phyloP scores from a whole-genome alignment of 2,888 invertebrate genomes.

The Fragum fragum region DNA sequence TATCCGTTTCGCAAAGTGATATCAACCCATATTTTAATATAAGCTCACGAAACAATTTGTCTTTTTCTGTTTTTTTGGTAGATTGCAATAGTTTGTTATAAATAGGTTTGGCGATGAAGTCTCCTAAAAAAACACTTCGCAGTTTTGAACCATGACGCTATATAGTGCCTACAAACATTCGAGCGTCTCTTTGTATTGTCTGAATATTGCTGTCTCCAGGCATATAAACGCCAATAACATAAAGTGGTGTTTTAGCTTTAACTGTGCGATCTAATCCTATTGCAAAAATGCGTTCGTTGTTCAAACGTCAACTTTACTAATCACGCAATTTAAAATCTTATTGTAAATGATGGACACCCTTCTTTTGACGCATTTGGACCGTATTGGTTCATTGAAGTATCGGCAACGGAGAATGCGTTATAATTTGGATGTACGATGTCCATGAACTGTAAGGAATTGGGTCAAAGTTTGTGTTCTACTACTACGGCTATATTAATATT shows the following conservation, averaged over 20 bases:
- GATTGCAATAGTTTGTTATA: not conserved
- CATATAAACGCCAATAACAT: conserved; percentile 8
- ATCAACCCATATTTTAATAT: not conserved
- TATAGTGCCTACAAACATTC: not conserved
- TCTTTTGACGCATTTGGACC: conserved; percentile 18
- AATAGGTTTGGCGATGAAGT: conserved; percentile 10
- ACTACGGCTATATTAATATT: conserved; percentile 12
- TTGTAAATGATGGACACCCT: not conserved
- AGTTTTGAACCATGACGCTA: not conserved
- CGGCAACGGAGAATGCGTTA: not conserved
- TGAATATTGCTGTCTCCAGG: conserved; percentile 4
- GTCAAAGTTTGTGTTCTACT: conserved; percentile 6
- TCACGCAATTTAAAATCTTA: not conserved
- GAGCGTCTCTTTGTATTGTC: not conserved
- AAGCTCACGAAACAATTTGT: not conserved
- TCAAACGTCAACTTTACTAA: not conserved
- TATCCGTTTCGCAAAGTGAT: not conserved
- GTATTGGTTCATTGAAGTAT: conserved; percentile 5
- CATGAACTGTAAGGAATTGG: not conserved
- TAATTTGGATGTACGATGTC: conserved; percentile 12
- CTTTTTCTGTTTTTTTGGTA: not conserved
- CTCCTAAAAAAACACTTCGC: not conserved
- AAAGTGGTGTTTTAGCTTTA: not conserved
- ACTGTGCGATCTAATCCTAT: not conserved
- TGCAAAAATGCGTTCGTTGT: conserved; percentile 4